Conservation (phyloP, 1,140 invertebrate species). For the Epicauta chinensis region DNA sequence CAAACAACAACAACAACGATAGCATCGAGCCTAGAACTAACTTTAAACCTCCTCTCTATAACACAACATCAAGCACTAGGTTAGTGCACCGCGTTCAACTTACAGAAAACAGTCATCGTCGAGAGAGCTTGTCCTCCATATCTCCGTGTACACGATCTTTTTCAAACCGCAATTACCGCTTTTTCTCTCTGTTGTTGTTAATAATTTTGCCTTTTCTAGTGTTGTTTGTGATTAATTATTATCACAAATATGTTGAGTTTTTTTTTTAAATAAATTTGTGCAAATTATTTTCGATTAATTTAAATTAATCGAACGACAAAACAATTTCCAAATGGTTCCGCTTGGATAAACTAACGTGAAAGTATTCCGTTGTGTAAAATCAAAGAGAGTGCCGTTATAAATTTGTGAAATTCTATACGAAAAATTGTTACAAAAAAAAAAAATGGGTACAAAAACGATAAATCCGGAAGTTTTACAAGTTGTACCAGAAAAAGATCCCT, state of each 20-base stretch:
- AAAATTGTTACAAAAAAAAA: too few species aligned
- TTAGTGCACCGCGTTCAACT: constrained; percentile 17
- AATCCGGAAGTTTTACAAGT: constrained; percentile 36
- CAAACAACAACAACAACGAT: constrained; percentile 1
- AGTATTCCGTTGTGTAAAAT: constrained; percentile 1
- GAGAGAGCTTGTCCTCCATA: too few species aligned
- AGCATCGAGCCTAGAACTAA: constrained; percentile 9
- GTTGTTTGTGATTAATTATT: too few species aligned
- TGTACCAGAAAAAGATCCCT: constrained; percentile 41
- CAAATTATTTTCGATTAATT: too few species aligned
- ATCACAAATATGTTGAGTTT: too few species aligned
- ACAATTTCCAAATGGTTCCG: constrained; percentile 1
- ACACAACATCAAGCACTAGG: constrained; percentile 2
- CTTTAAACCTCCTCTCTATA: neutral
- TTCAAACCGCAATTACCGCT: too few species aligned
- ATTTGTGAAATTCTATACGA: neutral
- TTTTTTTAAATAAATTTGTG: too few species aligned
- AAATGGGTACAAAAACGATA: constrained; percentile 19
- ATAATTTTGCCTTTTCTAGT: too few species aligned
- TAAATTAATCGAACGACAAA: too few species aligned
- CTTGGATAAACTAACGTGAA: constrained; percentile 11
- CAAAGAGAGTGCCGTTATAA: constrained; percentile 10
- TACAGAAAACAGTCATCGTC: too few species aligned
- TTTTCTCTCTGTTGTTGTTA: too few species aligned
- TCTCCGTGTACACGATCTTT: too few species aligned